A percentile compares a stretch with the other conserved stretches of the same genome.
phyloP scores from a whole-genome alignment of 1,140 invertebrate genomes.

The Mercenaria mercenaria region DNA sequence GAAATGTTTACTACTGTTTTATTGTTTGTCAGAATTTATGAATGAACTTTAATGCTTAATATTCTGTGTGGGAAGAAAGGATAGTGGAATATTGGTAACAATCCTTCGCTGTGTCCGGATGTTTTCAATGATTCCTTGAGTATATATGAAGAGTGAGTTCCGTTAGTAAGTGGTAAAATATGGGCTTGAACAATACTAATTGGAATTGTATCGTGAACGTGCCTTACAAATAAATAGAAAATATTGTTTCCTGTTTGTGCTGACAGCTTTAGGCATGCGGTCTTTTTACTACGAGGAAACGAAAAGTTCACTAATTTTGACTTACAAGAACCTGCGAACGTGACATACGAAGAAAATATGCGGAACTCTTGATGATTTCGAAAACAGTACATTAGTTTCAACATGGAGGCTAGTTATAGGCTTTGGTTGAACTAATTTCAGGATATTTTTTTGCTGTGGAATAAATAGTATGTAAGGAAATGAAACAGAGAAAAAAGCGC shows the following conservation, averaged over 20 bases:
- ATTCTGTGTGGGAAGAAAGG: neutral
- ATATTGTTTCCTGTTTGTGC: neutral
- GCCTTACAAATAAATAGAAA: neutral
- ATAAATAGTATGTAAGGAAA: too few relatives aligned
- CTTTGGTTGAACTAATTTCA: too few relatives aligned
- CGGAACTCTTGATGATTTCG: too few relatives aligned
- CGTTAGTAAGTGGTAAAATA: neutral
- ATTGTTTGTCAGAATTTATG: conserved; percentile 21
- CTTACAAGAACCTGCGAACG: too few relatives aligned
- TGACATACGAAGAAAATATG: too few relatives aligned
- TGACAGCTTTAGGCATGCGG: neutral
- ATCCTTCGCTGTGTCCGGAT: neutral
- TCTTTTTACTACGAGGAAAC: neutral
- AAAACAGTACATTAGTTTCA: too few relatives aligned
- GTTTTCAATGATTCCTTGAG: neutral
- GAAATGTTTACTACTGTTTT: conserved; percentile 1
- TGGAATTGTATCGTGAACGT: neutral
- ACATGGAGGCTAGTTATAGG: too few relatives aligned
- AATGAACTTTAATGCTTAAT: conserved; percentile 11
- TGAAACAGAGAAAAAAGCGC: too few relatives aligned
- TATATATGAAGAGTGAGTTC: neutral
- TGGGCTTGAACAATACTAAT: conserved; percentile 27
- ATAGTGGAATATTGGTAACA: neutral
- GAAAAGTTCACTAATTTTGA: neutral
- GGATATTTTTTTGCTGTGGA: too few relatives aligned